Conservation (phyloP, 2,113 vertebrate genomes). For the Amphilophus citrinellus region DNA sequence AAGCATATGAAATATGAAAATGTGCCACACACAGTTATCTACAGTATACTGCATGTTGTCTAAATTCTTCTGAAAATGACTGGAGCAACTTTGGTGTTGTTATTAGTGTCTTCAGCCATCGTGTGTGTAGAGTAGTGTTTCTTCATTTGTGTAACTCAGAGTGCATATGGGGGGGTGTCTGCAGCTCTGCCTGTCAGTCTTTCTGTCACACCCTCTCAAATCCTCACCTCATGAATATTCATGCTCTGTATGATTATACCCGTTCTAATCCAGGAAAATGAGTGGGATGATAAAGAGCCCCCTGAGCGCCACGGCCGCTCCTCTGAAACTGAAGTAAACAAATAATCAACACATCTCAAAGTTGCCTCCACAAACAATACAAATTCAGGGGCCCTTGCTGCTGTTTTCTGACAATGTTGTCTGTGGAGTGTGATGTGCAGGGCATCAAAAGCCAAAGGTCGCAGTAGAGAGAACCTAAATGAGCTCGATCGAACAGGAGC, state of each 20-base stretch:
- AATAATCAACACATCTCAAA: constrained; percentile 46
- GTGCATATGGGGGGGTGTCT: background rate
- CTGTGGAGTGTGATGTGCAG: background rate
- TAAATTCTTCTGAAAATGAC: background rate
- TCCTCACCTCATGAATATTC: constrained; percentile 60
- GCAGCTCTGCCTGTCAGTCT: constrained; percentile 46
- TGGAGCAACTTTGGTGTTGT: too few species aligned
- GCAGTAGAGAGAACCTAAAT: constrained; percentile 3
- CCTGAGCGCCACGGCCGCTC: background rate
- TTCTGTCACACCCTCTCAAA: constrained; percentile 21
- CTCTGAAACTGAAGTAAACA: constrained; percentile 36
- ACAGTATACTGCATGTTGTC: background rate
- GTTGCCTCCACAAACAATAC: constrained; percentile 2
- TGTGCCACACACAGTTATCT: background rate
- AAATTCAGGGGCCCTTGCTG: background rate
- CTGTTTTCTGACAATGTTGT: background rate
- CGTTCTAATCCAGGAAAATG: constrained; percentile 61
- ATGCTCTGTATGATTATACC: constrained; percentile 46
- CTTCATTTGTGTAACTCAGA: background rate
- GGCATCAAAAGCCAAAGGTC: background rate
- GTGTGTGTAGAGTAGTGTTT: background rate
- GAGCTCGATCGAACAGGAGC: constrained; percentile 20
- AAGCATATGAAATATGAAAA: background rate
- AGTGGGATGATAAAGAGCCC: constrained; percentile 66
- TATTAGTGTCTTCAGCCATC: background rate